Percentiles rank a stretch among this genome's conserved stretches.
Conservation (phyloP, 2,113 vertebrate genomes). For the Paratilapia polleni region DNA sequence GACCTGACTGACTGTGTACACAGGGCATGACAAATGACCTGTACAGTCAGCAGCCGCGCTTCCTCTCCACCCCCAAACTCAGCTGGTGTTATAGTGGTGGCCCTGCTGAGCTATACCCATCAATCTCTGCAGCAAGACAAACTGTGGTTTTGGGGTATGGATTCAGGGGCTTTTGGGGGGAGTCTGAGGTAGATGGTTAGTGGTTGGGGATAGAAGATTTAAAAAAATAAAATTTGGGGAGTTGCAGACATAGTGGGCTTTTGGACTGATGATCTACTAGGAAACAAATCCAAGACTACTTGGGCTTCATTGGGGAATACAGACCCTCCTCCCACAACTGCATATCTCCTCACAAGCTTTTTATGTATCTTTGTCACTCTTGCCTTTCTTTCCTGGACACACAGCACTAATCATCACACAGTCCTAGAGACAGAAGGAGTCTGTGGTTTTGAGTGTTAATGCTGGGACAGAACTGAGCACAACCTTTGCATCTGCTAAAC, state of each 20-base stretch:
- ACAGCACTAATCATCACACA: slow-evolving; percentile 48
- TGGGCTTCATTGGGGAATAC: slow-evolving; percentile 9
- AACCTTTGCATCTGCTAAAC: slow-evolving; percentile 58
- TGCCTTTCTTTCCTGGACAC: slow-evolving; percentile 43
- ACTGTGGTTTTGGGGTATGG: slow-evolving; percentile 60
- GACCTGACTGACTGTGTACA: slow-evolving; percentile 61
- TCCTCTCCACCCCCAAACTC: slow-evolving; percentile 48
- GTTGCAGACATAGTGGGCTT: slow-evolving; percentile 19
- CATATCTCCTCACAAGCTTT: slow-evolving; percentile 34
- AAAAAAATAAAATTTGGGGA: neutral
- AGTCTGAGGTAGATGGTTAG: slow-evolving; percentile 47
- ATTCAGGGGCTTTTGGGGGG: slow-evolving; percentile 46
- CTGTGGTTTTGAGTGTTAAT: slow-evolving; percentile 67
- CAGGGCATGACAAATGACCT: slow-evolving; percentile 63
- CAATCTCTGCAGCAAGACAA: slow-evolving; percentile 69
- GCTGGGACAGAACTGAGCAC: slow-evolving; percentile 48
- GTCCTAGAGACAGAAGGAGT: slow-evolving; percentile 67
- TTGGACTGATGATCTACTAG: slow-evolving; percentile 38
- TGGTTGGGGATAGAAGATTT: slow-evolving; percentile 38
- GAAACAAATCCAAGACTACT: slow-evolving; percentile 47
- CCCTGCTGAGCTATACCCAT: slow-evolving; percentile 59
- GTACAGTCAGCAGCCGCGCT: slow-evolving; percentile 46
- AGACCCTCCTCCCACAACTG: slow-evolving; percentile 9
- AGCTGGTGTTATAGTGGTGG: slow-evolving; percentile 38
- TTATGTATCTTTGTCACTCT: slow-evolving; percentile 21